A percentile compares a stretch with the other conserved stretches of the same genome.
phyloP scores from a whole-genome alignment of 2,888 invertebrate genomes.

The Camponotus fellah region DNA sequence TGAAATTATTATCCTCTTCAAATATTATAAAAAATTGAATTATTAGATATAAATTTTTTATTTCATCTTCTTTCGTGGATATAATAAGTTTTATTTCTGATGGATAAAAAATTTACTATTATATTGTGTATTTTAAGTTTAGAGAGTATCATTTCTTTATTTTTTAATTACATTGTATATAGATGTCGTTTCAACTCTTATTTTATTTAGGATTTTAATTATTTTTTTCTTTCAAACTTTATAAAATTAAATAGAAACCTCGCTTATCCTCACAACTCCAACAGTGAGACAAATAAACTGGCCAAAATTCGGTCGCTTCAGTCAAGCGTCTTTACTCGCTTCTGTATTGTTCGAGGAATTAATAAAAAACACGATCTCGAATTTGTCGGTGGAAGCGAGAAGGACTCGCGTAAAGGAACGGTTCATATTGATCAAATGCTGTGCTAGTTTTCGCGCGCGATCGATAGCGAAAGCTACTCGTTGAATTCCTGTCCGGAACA shows the following conservation, averaged over 20 bases:
- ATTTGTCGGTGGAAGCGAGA: conserved; percentile 36
- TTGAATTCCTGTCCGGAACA: conserved; percentile 64
- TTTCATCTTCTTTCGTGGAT: neutral
- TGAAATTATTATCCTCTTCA: neutral
- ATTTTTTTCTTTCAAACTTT: conserved; percentile 32
- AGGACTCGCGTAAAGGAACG: conserved; percentile 7
- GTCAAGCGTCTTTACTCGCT: conserved; percentile 38
- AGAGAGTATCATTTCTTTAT: neutral
- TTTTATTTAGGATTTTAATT: neutral
- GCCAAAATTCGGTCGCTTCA: conserved; percentile 10
- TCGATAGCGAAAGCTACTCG: conserved; percentile 73
- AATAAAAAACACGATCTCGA: conserved; percentile 43
- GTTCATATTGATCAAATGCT: conserved; percentile 64
- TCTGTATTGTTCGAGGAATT: conserved; percentile 29
- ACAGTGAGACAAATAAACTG: conserved; percentile 37
- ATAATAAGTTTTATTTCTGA: neutral
- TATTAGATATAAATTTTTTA: neutral
- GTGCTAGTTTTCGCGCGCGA: conserved; percentile 59
- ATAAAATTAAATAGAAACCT: conserved; percentile 25
- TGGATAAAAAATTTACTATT: conserved; percentile 10
- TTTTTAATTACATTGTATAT: neutral
- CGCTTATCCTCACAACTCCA: conserved; percentile 33
- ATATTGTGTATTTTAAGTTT: neutral
- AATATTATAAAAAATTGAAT: neutral
- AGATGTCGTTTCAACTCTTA: conserved; percentile 21